Base-by-base conservation (phyloP, 2,888 invertebrate species). In the Drosophila cracens region DNA sequence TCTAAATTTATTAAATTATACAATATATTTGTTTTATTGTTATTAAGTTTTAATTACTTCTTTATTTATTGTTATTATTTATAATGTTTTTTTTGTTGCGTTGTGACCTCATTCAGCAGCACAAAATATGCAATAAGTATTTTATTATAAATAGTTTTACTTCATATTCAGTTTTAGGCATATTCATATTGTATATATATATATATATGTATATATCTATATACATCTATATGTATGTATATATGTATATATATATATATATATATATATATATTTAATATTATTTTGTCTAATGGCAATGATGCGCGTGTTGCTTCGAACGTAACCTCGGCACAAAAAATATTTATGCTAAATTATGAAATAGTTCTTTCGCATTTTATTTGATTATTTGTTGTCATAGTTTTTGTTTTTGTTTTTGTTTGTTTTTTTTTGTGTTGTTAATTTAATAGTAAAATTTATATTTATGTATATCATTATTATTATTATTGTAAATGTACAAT, bases 241-340 rank as follows among this genome's bases (percentile, higher is more conserved):
- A 51, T 74, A 53, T 67, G 59, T 63, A 46, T 58, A 21, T 70
- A 29, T 60, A 27, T 64, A 18, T 61, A 34, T 73, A 43, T 68
- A 48, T 65, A 61, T 76, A 27, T 76, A 66, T 74, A 48, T 85
- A 57, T 80, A 71, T 81, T 49, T 83, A 67, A 70, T 70, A 77
- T 84, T 77, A 89, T 84, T 89, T 75, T 87, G 72, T 87, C 90
- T 87, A 89, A 89, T 89, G 90, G 89, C 89, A 89, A 90, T 89
- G 90, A 89, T 89, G 90, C 88, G 90, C 86, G 89, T 86, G 79
- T 87, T 89, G 78, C 79, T 90, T 80, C 87, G 77, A 83, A 89
- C 83, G 75, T 88, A 87, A 89, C 80, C 76, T 88, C 85, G 74
- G 81, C 90, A 82, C 81, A 85, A 90, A 89, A 89, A 81, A 88